Percentiles rank a stretch among this genome's conserved stretches.
phyloP scores from a whole-genome alignment of 1,140 invertebrate species.

The Nylanderia fulva region DNA sequence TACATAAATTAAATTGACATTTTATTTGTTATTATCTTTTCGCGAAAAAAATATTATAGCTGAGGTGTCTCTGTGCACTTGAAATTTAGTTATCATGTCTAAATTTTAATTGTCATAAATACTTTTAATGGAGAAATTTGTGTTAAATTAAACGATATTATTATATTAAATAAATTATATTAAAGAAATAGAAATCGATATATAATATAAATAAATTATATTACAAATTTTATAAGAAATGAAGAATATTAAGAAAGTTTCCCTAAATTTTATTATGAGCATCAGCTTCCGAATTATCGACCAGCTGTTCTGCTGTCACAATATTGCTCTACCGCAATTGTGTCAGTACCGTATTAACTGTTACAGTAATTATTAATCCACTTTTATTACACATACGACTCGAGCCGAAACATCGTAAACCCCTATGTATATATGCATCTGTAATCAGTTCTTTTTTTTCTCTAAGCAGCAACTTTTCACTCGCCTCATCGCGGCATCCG shows the following conservation, averaged over 20 bases:
- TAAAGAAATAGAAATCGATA: too few relatives aligned
- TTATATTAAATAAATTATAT: too few relatives aligned
- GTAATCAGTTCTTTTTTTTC: background rate
- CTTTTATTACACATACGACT: background rate
- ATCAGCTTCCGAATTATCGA: background rate
- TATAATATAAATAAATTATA: too few relatives aligned
- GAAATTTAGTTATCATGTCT: too few relatives aligned
- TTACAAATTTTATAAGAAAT: too few relatives aligned
- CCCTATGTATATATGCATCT: background rate
- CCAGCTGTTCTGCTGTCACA: background rate
- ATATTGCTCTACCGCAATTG: background rate
- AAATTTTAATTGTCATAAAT: too few relatives aligned
- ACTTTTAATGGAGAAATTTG: too few relatives aligned
- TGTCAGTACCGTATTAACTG: background rate
- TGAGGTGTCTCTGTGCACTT: too few relatives aligned
- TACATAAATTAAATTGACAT: background rate
- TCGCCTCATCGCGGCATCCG: background rate
- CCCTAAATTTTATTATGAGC: too few relatives aligned
- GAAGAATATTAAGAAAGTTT: too few relatives aligned
- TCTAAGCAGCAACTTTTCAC: conserved; percentile 14
- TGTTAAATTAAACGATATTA: too few relatives aligned
- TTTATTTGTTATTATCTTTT: background rate
- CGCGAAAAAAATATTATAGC: too few relatives aligned
- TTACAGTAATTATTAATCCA: background rate
- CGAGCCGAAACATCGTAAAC: background rate